Percentiles rank a stretch among this genome's conserved stretches.
Conservation (phyloP, 1,140 invertebrate genomes). For the Drosophila yakuba region DNA sequence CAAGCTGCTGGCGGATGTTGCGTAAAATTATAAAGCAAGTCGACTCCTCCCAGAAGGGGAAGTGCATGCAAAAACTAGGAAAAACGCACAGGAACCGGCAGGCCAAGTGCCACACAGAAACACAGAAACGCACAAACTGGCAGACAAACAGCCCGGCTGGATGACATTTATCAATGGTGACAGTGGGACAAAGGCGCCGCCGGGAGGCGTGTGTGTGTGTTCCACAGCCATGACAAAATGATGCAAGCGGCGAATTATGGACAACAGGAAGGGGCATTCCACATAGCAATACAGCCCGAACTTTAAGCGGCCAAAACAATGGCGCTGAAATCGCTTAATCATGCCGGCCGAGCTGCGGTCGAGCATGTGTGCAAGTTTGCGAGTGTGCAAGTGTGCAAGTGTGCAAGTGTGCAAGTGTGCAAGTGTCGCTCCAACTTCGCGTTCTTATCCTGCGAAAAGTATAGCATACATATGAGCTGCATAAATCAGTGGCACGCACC, state of each 20-base stretch:
- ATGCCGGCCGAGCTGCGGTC: constrained; percentile 66
- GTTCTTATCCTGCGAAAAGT: constrained; percentile 3
- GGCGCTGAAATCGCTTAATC: constrained; percentile 82
- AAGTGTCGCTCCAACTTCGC: constrained; percentile 9
- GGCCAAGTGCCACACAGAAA: constrained; percentile 32
- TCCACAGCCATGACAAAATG: constrained; percentile 77
- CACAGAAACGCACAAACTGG: constrained; percentile 31
- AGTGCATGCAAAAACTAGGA: constrained; percentile 63
- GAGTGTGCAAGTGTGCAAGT: constrained; percentile 38
- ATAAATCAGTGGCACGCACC: constrained; percentile 78
- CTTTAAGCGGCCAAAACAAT: constrained; percentile 69
- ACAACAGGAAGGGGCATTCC: constrained; percentile 14
- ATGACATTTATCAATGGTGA: constrained; percentile 81
- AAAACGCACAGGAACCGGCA: constrained; percentile 47
- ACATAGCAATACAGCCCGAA: background rate
- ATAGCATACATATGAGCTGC: constrained; percentile 41
- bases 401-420: constrained; percentile 56
- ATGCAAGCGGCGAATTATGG: constrained; percentile 70
- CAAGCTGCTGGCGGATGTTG: constrained; percentile 66
- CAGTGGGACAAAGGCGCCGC: constrained; percentile 71
- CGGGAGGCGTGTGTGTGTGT: constrained; percentile 5
- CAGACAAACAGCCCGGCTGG: constrained; percentile 58
- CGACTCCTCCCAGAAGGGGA: constrained; percentile 6
- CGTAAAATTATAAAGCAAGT: constrained; percentile 70
- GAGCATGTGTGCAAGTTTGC: constrained; percentile 63